Base-by-base conservation (phyloP, 1,140 invertebrate genomes). In the Phenacoccus solenopsis region DNA sequence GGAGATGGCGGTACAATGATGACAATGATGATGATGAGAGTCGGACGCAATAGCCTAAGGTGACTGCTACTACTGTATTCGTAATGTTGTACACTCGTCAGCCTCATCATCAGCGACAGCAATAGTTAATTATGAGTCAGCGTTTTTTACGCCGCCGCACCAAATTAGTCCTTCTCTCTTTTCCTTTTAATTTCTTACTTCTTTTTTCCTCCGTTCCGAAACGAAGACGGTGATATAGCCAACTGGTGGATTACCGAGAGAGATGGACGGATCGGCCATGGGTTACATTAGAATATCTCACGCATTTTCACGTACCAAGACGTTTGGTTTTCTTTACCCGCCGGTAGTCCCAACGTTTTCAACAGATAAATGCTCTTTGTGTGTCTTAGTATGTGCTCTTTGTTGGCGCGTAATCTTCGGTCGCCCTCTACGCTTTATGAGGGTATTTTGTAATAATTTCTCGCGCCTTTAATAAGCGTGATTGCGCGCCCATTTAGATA, bases 71-170 rank as follows among this genome's bases (percentile, higher is more conserved):
- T 64, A 27, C 25, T 64, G 59, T 64, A 64, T 25, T 25, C 21
- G 59, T 59, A 22, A 20, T 20, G 16, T 16, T 59, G 56, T 59
- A 59, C 56, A 64, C 59, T 64, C 59, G 59, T 64, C 59, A 27
- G 59, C 25, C 59, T 64, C 59, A 64, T 64, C 59, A 64, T 25
- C 59, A 27, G 25, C 59, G 25, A 64, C 59, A 64, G 59, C 59
- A 64, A 64, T 64, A 64, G 59, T 64, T 64, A 64, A 64, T 64
- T 64, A 64, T 64, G 59, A 64, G 59, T 64, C 59, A 64, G 59
- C 59, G 59, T 64, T 64, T 64, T 64, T 25, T 64, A 64, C 59
- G 59, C 59, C 59, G 59, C 59, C 59, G 59, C 59, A 64, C 59
- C 59, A 64, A 64, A 64, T 64, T 64, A 64, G 59, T 64, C 59